Evolutionary conservation across 2,797 vertebrate species (phyloP).

Genomic region (Myripristis jacobus): DNA sequence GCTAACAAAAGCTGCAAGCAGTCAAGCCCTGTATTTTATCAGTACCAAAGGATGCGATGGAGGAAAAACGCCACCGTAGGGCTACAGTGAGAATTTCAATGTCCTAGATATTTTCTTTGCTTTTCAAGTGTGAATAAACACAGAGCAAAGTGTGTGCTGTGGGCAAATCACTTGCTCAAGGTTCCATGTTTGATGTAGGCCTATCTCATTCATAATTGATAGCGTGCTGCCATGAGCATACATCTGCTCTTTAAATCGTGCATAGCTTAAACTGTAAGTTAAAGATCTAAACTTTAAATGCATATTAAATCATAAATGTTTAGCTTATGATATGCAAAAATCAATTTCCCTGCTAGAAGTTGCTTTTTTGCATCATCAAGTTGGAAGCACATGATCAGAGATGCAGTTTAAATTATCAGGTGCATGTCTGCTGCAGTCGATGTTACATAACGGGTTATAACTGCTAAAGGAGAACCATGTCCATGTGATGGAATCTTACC

Average conservation of each 20-base stretch:
- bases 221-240: neutral
- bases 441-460: neutral
- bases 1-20: conserved; percentile 47
- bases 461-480: neutral
- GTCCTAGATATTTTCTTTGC: conserved; percentile 23
- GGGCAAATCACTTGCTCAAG: conserved; percentile 21
- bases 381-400: neutral
- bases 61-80: conserved; percentile 31
- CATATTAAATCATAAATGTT: neutral
- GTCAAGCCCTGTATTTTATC: conserved; percentile 36
- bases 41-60: conserved; percentile 34
- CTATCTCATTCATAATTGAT: neutral
- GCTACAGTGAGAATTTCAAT: conserved; percentile 34
- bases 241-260: conserved; percentile 12
- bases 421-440: neutral
- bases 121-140: conserved; percentile 39
- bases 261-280: conserved; percentile 13
- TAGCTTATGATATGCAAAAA: neutral
- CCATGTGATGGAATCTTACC: neutral
- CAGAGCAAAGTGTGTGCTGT: conserved; percentile 10
- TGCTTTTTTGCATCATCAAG: neutral
- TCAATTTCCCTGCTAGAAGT: neutral
- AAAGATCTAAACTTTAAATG: neutral
- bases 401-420: neutral
- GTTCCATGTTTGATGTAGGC: conserved; percentile 18